Evolutionary conservation across 2,888 invertebrate genomes (phyloP).

Genomic region (Luperina nickerlii): DNA sequence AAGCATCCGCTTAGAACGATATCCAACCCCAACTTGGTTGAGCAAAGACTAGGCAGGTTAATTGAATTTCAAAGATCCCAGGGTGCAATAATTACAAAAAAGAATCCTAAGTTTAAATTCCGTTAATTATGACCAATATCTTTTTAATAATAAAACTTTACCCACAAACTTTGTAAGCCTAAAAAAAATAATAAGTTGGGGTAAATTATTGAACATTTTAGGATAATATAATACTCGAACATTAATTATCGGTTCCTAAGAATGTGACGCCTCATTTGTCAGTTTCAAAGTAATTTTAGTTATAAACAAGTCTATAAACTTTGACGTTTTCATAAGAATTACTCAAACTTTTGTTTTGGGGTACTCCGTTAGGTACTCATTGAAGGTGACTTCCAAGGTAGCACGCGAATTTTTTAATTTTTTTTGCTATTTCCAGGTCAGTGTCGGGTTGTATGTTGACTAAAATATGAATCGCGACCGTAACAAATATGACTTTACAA

Average conservation of each 20-base stretch:
- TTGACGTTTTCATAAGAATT: neutral
- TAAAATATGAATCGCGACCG: too few relatives aligned
- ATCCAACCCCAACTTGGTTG: too few relatives aligned
- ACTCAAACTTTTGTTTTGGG: neutral
- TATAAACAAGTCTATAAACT: neutral
- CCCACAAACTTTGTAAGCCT: neutral
- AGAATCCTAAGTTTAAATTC: neutral
- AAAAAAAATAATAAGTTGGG: neutral
- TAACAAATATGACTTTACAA: too few relatives aligned
- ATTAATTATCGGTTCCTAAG: constrained; percentile 11
- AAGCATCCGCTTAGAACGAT: too few relatives aligned
- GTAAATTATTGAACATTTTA: neutral
- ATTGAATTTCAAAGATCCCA: neutral
- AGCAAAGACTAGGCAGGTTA: too few relatives aligned
- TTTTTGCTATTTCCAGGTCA: too few relatives aligned
- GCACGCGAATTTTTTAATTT: too few relatives aligned
- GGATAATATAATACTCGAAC: neutral
- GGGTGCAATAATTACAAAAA: too few relatives aligned
- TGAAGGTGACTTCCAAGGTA: neutral
- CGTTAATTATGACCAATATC: neutral
- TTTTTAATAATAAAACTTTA: neutral
- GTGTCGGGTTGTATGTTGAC: too few relatives aligned
- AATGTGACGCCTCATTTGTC: constrained; percentile 15
- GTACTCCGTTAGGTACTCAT: neutral
- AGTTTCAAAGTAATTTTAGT: constrained; percentile 18